Evolutionary conservation across 2,113 vertebrate species (phyloP).

Genomic region (Phylloscopus trochiloides): DNA sequence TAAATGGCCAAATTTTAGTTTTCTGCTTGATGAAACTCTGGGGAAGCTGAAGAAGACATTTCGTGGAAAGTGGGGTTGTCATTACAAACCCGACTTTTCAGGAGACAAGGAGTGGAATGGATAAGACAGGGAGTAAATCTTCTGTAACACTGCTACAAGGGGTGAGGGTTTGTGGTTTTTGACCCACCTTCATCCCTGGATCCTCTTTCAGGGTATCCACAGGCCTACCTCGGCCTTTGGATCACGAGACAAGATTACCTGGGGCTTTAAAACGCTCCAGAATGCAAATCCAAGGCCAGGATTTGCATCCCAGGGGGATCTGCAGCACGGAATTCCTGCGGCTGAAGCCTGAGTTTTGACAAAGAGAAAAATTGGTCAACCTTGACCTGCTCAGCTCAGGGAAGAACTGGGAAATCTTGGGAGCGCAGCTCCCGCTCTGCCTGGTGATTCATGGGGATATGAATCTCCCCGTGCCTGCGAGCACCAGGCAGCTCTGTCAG

Average conservation of each 20-base stretch:
- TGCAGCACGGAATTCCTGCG: background rate
- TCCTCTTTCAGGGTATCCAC: background rate
- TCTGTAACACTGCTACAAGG: accelerated
- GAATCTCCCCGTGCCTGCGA: background rate
- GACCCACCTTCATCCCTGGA: background rate
- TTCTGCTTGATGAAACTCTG: background rate
- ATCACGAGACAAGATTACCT: background rate
- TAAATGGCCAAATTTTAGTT: background rate
- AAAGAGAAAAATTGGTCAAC: background rate
- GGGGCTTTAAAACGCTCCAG: background rate
- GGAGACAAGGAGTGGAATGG: background rate
- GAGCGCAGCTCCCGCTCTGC: background rate
- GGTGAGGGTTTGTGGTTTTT: background rate
- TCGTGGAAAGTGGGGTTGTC: background rate
- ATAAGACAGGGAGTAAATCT: background rate
- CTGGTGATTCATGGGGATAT: background rate
- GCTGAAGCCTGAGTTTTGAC: background rate
- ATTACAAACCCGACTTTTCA: background rate
- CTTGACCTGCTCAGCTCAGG: background rate
- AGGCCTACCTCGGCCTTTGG: background rate
- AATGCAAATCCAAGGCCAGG: background rate
- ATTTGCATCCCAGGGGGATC: background rate
- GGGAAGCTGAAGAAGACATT: background rate
- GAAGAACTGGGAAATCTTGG: background rate
- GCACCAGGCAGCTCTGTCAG: slow-evolving; percentile 41